A percentile compares a stretch with the other conserved stretches of the same genome.
phyloP scores from a whole-genome alignment of 2,888 invertebrate species.

The Drosophila seclusa region DNA sequence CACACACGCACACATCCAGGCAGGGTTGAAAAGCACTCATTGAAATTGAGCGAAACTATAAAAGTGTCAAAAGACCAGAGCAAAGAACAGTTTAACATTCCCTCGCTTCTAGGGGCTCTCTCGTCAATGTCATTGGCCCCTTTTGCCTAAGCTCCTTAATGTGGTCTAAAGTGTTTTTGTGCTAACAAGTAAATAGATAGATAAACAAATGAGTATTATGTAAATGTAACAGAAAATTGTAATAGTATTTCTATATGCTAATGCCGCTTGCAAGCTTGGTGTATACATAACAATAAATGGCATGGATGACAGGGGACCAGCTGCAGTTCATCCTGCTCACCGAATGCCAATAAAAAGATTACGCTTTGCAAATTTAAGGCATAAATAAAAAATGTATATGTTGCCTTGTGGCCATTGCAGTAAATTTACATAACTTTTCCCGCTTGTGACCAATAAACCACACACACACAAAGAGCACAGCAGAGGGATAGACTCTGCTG shows the following conservation, averaged over 20 bases:
- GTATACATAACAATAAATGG: constrained; percentile 15
- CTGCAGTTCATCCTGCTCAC: constrained; percentile 31
- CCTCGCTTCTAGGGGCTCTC: constrained; percentile 31
- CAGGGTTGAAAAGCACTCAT: constrained; percentile 52
- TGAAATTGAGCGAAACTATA: constrained; percentile 77
- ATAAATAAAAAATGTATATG: constrained; percentile 61
- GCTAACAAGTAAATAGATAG: constrained; percentile 55
- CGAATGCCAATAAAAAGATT: constrained; percentile 43
- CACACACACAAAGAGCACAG: constrained; percentile 1
- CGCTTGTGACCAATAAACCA: constrained; percentile 25
- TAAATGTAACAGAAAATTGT: constrained; percentile 58
- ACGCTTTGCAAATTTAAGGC: constrained; percentile 52
- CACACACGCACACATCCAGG: constrained; percentile 11
- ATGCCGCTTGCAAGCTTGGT: background rate
- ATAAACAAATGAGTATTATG: constrained; percentile 58
- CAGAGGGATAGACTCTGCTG: constrained; percentile 6
- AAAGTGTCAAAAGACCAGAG: constrained; percentile 72
- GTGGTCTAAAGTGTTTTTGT: constrained; percentile 45
- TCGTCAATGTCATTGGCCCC: constrained; percentile 17
- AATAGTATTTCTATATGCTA: constrained; percentile 29
- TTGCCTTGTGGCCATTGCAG: constrained; percentile 21
- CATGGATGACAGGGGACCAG: background rate
- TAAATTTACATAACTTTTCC: constrained; percentile 44
- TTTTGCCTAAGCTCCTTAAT: constrained; percentile 61
- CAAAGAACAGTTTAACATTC: constrained; percentile 25